Base-by-base conservation (phyloP, 2,113 vertebrate genomes). In the Turnix velox region DNA sequence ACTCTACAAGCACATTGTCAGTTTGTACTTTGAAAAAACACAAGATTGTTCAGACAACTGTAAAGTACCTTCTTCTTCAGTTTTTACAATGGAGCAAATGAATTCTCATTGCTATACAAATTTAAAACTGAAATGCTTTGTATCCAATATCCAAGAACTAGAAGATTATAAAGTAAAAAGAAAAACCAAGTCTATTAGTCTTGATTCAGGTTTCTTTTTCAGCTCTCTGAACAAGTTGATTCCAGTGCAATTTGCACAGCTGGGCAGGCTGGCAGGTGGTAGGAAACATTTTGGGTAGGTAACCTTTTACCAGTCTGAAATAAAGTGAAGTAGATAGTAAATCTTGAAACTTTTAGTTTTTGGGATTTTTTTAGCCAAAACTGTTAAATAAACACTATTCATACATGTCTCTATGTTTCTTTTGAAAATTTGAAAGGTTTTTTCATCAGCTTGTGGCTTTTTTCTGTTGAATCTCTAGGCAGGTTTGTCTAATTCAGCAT, bases 161-260 rank as follows among this genome's bases (percentile, higher is more conserved):
- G 31, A 25, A 5, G 4, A 10, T 18, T 69, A 20, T 54, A 81
- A 71, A 61, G 9, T 46, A 68, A 27, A 57, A 49, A 63, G 24
- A 48, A 37, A 40, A 40, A 42, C n/a, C n/a, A 62, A 19, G 14
- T 23, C 33, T 62, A 22, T 66, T 92, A 58, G 48, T 92, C 57
- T 93, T 87, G 62, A 76, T 69, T 82, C 28, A 87, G 39, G 82
- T 96, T 93, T 83, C 51, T 83, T 89, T 96, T 92, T 30, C 42
- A 82, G 66, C 71, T 96, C 73, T 59, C 65, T 77, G 73, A 88
- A 77, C n/a, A 87, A 93, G 71, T 93, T 92, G 91, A 74, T 90
- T 92, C 84, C 58, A 73, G 39, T 77, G 51, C 37, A 87, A 22
- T 96, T 94, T 96, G 84, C 57, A 72, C 88, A 96, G 59, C 80